Evolutionary conservation across 2,888 invertebrate genomes (phyloP).

Genomic region (Keiferia lycopersicella): DNA sequence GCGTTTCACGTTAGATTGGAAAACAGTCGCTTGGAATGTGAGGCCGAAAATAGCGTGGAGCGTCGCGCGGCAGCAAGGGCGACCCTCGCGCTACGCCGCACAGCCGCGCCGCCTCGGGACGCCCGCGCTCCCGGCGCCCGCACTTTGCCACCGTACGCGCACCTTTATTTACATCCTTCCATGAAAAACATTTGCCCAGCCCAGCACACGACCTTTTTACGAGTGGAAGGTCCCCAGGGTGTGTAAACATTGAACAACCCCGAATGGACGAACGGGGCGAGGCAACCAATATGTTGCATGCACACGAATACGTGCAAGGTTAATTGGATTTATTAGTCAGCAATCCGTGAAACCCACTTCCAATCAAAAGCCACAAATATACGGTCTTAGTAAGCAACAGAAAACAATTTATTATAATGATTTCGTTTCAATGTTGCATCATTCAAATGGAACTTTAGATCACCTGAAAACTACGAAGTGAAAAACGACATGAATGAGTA

Average conservation of each 20-base stretch:
- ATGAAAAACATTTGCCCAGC: constrained; percentile 57
- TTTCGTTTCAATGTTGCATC: constrained; percentile 6
- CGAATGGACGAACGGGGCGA: constrained; percentile 48
- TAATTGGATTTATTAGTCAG: constrained; percentile 24
- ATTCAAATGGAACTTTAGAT: constrained; percentile 3
- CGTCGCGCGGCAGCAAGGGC: constrained; percentile 76
- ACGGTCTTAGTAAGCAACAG: constrained; percentile 1
- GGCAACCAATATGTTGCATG: constrained; percentile 37
- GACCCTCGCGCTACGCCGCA: constrained; percentile 62
- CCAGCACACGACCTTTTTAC: constrained; percentile 55
- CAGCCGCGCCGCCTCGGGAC: constrained; percentile 42
- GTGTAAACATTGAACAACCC: constrained; percentile 47
- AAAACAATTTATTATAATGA: not conserved
- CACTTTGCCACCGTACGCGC: constrained; percentile 50
- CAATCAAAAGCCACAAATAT: not conserved
- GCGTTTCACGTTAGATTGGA: constrained; percentile 79
- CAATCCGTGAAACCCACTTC: constrained; percentile 9
- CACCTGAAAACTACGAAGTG: not conserved
- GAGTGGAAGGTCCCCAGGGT: constrained; percentile 56
- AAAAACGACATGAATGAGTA: constrained; percentile 10
- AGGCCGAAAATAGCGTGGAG: constrained; percentile 78
- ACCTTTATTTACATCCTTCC: constrained; percentile 74
- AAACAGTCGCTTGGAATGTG: constrained; percentile 78
- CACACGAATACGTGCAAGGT: constrained; percentile 22
- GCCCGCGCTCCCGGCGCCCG: constrained; percentile 43